Evolutionary conservation across 2,113 vertebrate genomes (phyloP).

Genomic region (Nicator chloris): DNA sequence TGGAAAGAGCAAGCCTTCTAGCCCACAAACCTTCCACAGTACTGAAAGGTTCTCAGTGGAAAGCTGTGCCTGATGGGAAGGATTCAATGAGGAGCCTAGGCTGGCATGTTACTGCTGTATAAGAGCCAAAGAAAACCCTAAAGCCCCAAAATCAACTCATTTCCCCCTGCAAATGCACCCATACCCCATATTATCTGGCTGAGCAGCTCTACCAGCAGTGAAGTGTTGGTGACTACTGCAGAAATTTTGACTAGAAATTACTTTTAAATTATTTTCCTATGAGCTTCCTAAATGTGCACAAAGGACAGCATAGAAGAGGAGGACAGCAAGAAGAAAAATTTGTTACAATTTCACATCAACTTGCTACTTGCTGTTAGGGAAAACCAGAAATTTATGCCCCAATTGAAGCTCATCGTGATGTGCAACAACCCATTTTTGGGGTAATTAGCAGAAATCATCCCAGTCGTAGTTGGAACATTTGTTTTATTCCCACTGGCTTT

Average conservation of each 20-base stretch:
- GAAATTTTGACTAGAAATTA: background rate
- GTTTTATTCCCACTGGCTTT: background rate
- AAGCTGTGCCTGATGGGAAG: background rate
- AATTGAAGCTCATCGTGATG: background rate
- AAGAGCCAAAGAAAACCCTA: background rate
- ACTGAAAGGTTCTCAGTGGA: background rate
- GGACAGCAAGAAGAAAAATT: background rate
- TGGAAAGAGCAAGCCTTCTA: background rate
- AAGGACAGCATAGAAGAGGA: background rate
- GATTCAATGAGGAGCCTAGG: background rate
- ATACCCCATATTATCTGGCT: background rate
- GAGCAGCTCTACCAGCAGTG: background rate
- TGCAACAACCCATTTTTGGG: background rate
- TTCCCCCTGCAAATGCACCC: background rate
- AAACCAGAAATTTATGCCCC: background rate
- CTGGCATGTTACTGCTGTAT: background rate
- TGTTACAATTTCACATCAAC: background rate
- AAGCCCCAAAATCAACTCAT: background rate
- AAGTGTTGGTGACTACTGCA: background rate
- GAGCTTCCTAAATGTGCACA: background rate
- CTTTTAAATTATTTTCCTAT: background rate
- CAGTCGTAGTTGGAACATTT: accelerated
- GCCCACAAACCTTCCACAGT: background rate
- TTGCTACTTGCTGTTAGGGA: background rate
- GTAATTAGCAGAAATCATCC: background rate